Conservation (phyloP, 2,797 vertebrate species). For the Paramormyrops hopkinsi region DNA sequence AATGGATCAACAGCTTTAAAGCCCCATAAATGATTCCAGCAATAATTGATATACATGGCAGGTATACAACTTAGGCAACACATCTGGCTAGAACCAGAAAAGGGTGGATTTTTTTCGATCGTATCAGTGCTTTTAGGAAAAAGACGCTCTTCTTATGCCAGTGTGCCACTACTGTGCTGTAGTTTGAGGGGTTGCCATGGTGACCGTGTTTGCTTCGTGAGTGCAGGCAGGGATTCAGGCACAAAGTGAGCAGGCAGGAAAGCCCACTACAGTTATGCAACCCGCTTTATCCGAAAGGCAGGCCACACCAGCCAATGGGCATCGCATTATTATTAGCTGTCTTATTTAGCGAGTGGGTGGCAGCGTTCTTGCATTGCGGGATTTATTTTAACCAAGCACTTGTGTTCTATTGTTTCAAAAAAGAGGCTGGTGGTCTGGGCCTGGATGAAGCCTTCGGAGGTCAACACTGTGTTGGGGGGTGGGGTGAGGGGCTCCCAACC, state of each 20-base stretch:
- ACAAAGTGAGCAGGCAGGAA: slow-evolving; percentile 36
- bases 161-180: slow-evolving; percentile 33
- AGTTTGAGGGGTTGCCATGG: slow-evolving; percentile 44
- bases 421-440: background rate
- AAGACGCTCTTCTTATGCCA: background rate
- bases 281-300: slow-evolving; percentile 38
- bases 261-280: slow-evolving; percentile 46
- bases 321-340: slow-evolving; percentile 27
- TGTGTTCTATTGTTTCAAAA: slow-evolving; percentile 5
- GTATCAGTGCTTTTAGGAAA: background rate
- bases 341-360: slow-evolving; percentile 18
- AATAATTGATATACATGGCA: background rate
- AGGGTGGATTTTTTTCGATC: background rate
- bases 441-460: background rate
- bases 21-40: background rate
- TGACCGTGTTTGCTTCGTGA: slow-evolving; percentile 32
- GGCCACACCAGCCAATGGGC: slow-evolving; percentile 24
- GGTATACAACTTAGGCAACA: background rate
- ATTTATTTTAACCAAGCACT: slow-evolving; percentile 10
- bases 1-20: background rate
- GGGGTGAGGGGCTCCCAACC: background rate
- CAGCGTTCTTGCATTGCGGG: background rate
- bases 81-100: background rate
- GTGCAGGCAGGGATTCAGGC: slow-evolving; percentile 18
- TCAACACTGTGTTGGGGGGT: background rate